phyloP scores from a whole-genome alignment of 2,888 invertebrate species.

The Drosophila emarginata region DNA sequence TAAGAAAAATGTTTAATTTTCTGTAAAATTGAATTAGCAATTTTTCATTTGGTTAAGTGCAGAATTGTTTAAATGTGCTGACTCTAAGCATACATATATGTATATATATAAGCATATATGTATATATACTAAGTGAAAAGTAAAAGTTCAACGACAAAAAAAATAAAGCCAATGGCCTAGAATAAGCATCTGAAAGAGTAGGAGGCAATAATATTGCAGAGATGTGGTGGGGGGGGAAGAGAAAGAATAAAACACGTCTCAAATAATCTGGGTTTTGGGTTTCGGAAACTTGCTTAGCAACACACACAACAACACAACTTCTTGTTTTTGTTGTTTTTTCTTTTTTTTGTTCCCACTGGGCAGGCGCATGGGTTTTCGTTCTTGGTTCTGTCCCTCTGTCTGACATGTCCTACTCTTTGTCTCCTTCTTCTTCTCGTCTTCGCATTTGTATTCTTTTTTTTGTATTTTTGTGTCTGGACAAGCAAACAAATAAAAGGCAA shows the following conservation, averaged over 20 bases:
- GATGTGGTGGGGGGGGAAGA: too few relatives aligned
- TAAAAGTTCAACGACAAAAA: constrained; percentile 52
- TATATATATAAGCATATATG: background rate
- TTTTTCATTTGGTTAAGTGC: background rate
- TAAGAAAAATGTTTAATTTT: background rate
- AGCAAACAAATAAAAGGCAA: constrained; percentile 58
- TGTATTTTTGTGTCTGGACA: constrained; percentile 14
- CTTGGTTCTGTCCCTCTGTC: constrained; percentile 14
- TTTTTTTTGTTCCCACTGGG: constrained; percentile 17
- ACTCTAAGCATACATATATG: background rate
- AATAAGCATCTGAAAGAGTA: constrained; percentile 25
- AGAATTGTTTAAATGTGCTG: background rate
- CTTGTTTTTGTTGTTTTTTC: background rate
- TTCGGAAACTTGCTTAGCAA: constrained; percentile 54
- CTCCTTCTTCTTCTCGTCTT: constrained; percentile 9
- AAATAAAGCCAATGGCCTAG: constrained; percentile 59
- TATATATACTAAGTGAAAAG: constrained; percentile 45
- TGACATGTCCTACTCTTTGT: constrained; percentile 22
- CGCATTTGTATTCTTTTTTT: constrained; percentile 3
- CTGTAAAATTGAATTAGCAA: background rate
- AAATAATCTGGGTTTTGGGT: constrained; percentile 52
- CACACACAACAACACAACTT: constrained; percentile 30
- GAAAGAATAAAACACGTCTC: constrained; percentile 30
- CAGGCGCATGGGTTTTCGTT: constrained; percentile 29
- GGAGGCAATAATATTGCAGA: too few relatives aligned